A percentile compares a stretch with the other conserved stretches of the same genome.
Conservation (phyloP, 2,797 vertebrate genomes). For the Eremophila alpestris region DNA sequence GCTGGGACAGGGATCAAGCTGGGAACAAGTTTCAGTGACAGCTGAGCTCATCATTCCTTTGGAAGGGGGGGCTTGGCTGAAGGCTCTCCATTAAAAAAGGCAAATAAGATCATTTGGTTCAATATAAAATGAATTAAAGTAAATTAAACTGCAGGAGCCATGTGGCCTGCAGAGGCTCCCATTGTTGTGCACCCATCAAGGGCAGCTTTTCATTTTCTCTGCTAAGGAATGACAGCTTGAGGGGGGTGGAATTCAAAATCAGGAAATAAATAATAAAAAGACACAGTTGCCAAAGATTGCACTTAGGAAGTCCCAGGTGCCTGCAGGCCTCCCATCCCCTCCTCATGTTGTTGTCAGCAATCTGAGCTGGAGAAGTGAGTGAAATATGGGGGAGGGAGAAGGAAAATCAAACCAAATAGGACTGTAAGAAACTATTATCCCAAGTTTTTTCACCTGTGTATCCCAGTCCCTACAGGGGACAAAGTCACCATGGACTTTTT, state of each 20-base stretch:
- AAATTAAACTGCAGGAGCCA: constrained; percentile 80
- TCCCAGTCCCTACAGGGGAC: neutral
- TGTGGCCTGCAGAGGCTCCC: constrained; percentile 70
- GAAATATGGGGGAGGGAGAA: neutral
- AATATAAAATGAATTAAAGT: constrained; percentile 80
- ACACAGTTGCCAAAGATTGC: neutral
- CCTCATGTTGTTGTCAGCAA: constrained; percentile 39
- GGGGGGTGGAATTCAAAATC: constrained; percentile 70
- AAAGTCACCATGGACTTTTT: neutral
- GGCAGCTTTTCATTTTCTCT: constrained; percentile 74
- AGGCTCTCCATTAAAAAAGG: constrained; percentile 76
- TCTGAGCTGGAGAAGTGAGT: constrained; percentile 18
- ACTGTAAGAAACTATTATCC: neutral
- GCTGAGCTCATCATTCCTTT: constrained; percentile 72
- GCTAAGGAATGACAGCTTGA: constrained; percentile 76
- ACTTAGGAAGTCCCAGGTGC: constrained; percentile 61
- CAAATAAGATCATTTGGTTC: constrained; percentile 80
- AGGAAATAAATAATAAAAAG: constrained; percentile 69
- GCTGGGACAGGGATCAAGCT: neutral
- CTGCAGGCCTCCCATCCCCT: constrained; percentile 20
- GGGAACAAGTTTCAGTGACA: constrained; percentile 36
- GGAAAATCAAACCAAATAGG: neutral
- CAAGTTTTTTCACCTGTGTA: neutral
- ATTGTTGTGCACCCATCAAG: constrained; percentile 65
- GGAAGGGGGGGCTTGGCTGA: constrained; percentile 62